Base-by-base conservation (phyloP, 2,797 vertebrate genomes). In the Megaceryle alcyon region DNA sequence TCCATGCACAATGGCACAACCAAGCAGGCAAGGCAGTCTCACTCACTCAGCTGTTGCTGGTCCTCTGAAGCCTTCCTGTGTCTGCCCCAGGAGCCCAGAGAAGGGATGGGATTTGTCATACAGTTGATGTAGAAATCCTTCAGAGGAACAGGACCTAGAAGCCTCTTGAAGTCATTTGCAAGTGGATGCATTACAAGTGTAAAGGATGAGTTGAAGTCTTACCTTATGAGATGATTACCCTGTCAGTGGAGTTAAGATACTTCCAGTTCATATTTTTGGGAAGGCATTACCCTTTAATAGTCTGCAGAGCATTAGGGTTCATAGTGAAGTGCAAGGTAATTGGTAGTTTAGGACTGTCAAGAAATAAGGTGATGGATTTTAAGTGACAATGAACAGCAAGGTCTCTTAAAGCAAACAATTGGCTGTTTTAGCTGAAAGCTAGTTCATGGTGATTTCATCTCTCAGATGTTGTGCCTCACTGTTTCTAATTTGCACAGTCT, bases 21-120 rank as follows among this genome's bases (percentile, higher is more conserved):
- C 1, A 2, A 48, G 33, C 22, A 39, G 9, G 28, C 16, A 19
- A 43, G 44, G 21, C 22, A 23, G 13, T 48, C 5, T 49, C 16
- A 3, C 35, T n/a, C 19, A 4, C n/a, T 37, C 25, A 26, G 53
- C 16, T 3, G 1, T 33, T 4, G 0, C 49, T 65, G n/a, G 14
- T 46, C 23, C 33, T 64, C 35, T 41, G 11, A 28, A 72, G 57
- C 26, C 60, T 39, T 82, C 14, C 63, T 2, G 9, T 17, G n/a
- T 28, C 59, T 66, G 29, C 68, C 13, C 4, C 15, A 39, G 23
- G 11, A 84, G 10, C 4, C 17, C 15, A 22, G 31, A 39, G 41
- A 70, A 66, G 23, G 35, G 19, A 23, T 16, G 56, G 51, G 35
- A 49, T 35, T 79, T 73, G 25, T 65, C 8, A 14, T 28, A 26